Percentiles rank a stretch among this genome's conserved stretches.
Evolutionary conservation across 92 coral and sea anemone genomes (phyloP).

Genomic region (Actinostola sp.): DNA sequence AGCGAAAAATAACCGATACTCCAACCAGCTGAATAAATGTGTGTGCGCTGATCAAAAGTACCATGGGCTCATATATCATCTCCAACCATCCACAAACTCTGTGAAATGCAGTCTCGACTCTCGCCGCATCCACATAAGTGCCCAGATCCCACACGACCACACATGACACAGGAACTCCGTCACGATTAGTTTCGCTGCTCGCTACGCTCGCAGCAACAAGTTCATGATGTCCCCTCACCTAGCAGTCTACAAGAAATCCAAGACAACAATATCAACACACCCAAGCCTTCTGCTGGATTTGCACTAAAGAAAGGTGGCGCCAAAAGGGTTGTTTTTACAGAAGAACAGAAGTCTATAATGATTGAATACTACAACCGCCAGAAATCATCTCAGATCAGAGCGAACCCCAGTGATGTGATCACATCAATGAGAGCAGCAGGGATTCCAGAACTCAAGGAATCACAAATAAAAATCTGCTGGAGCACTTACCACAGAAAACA

Average conservation of each 20-base stretch:
- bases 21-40: no score
- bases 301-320: constrained; percentile 41
- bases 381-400: constrained; percentile 32
- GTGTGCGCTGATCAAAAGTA: no score
- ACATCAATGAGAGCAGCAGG: constrained; percentile 35
- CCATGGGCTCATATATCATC: no score
- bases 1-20: no score
- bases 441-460: constrained; percentile 36
- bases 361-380: constrained; percentile 49
- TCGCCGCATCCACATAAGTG: no score
- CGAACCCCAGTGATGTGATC: constrained; percentile 39
- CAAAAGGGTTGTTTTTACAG: constrained; percentile 40
- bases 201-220: no score
- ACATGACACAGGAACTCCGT: no score
- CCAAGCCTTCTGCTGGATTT: constrained; percentile 41
- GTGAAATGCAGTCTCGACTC: no score
- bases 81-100: no score
- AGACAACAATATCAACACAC: neutral
- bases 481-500: constrained; percentile 43
- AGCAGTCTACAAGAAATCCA: neutral
- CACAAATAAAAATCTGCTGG: constrained; percentile 48
- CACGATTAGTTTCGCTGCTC: no score
- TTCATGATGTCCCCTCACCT: constrained; percentile 21
- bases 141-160: no score
- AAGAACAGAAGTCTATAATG: constrained; percentile 55